phyloP scores from a whole-genome alignment of 2,113 vertebrate genomes.

The Budorcas taxicolor region DNA sequence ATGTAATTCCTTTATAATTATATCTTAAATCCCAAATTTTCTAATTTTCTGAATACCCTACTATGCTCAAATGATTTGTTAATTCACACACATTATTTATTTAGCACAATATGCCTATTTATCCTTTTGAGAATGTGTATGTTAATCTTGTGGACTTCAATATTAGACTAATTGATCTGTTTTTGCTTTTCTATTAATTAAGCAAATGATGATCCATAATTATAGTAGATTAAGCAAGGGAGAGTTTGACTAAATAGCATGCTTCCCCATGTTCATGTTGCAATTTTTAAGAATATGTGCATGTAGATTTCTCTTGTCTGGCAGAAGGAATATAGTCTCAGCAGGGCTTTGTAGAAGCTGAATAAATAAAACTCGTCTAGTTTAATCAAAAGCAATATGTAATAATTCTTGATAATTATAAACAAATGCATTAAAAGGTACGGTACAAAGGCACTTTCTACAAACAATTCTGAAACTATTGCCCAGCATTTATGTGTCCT shows the following conservation, averaged over 20 bases:
- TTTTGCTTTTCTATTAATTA: slow-evolving; percentile 6
- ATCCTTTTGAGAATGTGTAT: background rate
- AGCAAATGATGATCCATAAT: slow-evolving; percentile 34
- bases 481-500: no score
- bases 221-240: slow-evolving; percentile 3
- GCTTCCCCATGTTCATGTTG: background rate
- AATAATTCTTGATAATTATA: background rate
- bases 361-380: background rate
- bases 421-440: background rate
- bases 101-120: background rate
- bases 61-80: background rate
- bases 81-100: background rate
- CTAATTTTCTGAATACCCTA: background rate
- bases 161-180: slow-evolving; percentile 43
- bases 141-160: slow-evolving; percentile 41
- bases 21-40: background rate
- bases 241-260: background rate
- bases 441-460: background rate
- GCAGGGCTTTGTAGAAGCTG: background rate
- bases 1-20: background rate
- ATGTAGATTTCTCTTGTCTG: background rate
- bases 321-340: background rate
- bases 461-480: background rate
- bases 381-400: background rate
- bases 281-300: background rate